Evolutionary conservation across 1,140 invertebrate species (phyloP).

Genomic region (Musca domestica): DNA sequence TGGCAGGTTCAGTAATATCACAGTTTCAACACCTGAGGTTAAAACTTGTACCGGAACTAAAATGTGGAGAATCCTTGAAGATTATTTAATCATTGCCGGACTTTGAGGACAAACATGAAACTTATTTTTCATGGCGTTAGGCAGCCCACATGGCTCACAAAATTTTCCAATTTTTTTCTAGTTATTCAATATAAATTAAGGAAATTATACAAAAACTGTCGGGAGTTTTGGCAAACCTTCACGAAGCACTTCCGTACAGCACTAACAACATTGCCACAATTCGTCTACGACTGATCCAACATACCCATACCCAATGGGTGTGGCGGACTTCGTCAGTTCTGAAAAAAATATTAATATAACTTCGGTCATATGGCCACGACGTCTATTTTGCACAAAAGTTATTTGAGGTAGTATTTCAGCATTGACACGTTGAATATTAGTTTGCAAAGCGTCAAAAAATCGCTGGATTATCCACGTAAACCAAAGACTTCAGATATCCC

Average conservation of each 20-base stretch:
- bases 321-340: background rate
- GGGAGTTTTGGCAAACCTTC: background rate
- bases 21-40: too few relatives aligned
- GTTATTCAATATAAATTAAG: background rate
- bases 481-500: too few relatives aligned
- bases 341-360: too few relatives aligned
- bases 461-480: too few relatives aligned
- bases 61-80: background rate
- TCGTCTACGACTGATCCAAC: background rate
- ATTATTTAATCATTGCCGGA: background rate
- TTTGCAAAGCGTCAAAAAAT: too few relatives aligned
- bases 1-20: too few relatives aligned
- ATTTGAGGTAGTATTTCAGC: too few relatives aligned
- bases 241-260: background rate
- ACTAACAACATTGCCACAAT: conserved; percentile 23
- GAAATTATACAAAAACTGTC: background rate
- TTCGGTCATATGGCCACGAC: too few relatives aligned
- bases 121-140: background rate
- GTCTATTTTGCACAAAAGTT: too few relatives aligned
- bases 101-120: background rate
- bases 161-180: background rate
- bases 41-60: background rate
- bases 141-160: background rate
- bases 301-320: background rate
- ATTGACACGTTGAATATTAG: too few relatives aligned